Evolutionary conservation across 1,140 invertebrate genomes (phyloP).

Genomic region (Apis mellifera): DNA sequence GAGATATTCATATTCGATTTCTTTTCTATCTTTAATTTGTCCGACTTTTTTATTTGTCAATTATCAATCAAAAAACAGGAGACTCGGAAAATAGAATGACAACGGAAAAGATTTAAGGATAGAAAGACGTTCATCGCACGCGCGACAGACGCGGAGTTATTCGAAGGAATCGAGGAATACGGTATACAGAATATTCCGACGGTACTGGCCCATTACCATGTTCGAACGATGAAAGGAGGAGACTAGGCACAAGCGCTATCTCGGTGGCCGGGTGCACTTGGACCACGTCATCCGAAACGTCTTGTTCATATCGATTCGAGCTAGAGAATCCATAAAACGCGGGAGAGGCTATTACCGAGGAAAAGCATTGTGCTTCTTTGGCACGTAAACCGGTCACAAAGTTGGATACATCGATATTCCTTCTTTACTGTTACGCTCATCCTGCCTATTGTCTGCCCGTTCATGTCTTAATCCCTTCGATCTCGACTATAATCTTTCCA

Average conservation of each 20-base stretch:
- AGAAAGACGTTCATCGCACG: not conserved
- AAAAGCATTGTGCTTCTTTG: constrained; percentile 36
- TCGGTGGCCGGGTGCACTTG: constrained; percentile 23
- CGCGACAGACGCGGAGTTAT: constrained; percentile 40
- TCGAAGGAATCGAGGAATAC: constrained; percentile 17
- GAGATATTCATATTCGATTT: no score
- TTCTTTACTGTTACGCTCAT: constrained; percentile 9
- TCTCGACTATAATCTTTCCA: not conserved
- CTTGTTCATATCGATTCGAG: constrained; percentile 55
- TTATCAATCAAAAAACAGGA: no score
- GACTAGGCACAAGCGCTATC: constrained; percentile 30
- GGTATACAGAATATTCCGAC: constrained; percentile 15
- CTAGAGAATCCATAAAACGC: constrained; percentile 57
- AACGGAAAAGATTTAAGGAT: not conserved
- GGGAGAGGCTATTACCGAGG: constrained; percentile 36
- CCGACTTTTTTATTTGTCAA: no score
- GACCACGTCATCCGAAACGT: constrained; percentile 53
- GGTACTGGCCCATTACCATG: constrained; percentile 53
- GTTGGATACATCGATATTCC: constrained; percentile 17
- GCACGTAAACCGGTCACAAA: constrained; percentile 34
- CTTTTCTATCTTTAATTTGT: no score
- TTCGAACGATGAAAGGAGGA: constrained; percentile 43
- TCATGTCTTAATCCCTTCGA: not conserved
- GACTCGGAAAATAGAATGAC: not conserved
- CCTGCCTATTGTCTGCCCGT: not conserved